Base-by-base conservation (phyloP, 1,140 invertebrate species). In the Trachymyrmex cornetzi region DNA sequence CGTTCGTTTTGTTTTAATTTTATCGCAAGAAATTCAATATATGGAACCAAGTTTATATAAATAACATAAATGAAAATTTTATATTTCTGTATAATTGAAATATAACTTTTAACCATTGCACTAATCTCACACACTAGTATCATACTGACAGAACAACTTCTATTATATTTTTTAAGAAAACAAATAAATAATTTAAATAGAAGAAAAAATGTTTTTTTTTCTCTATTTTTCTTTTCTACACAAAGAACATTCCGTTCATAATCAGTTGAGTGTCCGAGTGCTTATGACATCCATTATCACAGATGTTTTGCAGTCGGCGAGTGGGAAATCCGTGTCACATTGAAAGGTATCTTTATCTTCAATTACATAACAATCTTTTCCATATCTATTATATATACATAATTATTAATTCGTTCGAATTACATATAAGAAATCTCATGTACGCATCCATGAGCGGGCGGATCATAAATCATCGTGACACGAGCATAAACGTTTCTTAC, bases 391-490 rank as follows among this genome's bases (percentile, higher is more conserved):
- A n/a, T n/a, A n/a, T 44, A 44, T 44, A 44, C 9, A 44, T 84
- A 55, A 71, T 84, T 55, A 48, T 67, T 55, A 14, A 3, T 30
- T 44, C 50, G 34, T 63, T 44, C 19, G 44, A 74, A 72, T 30
- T 59, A 48, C 69, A n/a, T 44, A 50, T 61, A 75, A 75, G 80
- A 38, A 84, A 84, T 63, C 80, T 44, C 38, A 61, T 71, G 12
- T 19, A 44, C 55, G 19, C 34, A 27, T 16, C 67, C 27, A 24
- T 5, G 24, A 82, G 48, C 19, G 44, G 61, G 22, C 79, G 27
- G 38, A 69, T 72, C 89, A 90, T 90, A 90, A 90, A 90, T 90
- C 90, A 91, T 85, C 88, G 57, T 91, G 90, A 91, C 90, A 85
- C 81, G 86, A 64, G 89, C 89, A 89, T 89, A 91, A 91, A 91